Evolutionary conservation across 2,797 vertebrate species (phyloP).

Genomic region (Muscicapa comitata): DNA sequence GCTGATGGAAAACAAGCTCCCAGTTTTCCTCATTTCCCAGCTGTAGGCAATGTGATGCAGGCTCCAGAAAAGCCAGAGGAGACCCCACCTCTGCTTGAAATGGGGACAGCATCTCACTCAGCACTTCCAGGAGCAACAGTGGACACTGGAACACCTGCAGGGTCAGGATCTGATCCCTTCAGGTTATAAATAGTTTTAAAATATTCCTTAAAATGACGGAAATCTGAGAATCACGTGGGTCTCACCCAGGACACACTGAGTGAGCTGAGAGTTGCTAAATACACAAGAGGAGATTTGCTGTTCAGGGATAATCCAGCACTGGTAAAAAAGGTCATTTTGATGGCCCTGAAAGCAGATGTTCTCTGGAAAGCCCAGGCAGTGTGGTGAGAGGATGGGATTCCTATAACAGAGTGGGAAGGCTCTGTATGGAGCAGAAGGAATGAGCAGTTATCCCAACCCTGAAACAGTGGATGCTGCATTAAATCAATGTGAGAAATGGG

Average conservation of each 20-base stretch:
- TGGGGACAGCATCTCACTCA: not conserved
- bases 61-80: not conserved
- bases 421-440: not conserved
- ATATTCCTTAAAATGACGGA: not conserved
- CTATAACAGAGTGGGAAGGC: not conserved
- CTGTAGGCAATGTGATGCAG: not conserved
- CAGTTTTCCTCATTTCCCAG: fast-evolving
- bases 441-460: not conserved
- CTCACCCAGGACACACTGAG: fast-evolving
- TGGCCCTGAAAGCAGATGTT: not conserved
- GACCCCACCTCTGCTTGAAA: not conserved
- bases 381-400: not conserved
- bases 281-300: not conserved
- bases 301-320: not conserved
- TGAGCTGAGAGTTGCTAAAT: not conserved
- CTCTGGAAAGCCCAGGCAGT: not conserved
- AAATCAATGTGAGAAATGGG: not conserved
- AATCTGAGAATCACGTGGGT: fast-evolving
- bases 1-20: not conserved
- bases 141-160: not conserved
- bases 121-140: not conserved
- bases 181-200: not conserved
- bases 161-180: not conserved
- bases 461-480: not conserved
- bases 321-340: not conserved